Evolutionary conservation across 2,888 invertebrate species (phyloP).

Genomic region (Rhimphoctona megacephalus): DNA sequence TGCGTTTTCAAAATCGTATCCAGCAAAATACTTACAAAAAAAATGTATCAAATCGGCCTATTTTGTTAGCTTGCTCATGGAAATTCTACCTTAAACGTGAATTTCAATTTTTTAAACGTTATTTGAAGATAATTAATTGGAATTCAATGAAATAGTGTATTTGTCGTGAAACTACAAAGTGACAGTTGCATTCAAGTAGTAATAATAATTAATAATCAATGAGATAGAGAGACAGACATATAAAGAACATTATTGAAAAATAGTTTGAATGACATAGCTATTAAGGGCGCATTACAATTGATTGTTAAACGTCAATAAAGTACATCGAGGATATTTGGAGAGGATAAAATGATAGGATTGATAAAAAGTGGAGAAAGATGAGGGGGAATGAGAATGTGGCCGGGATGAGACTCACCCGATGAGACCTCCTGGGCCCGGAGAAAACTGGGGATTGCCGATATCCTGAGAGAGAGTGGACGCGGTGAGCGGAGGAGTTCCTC

Average conservation of each 20-base stretch:
- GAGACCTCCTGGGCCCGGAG: conserved; percentile 82
- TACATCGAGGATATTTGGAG: conserved; percentile 3
- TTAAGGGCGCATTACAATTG: conserved; percentile 45
- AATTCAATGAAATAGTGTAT: conserved; percentile 54
- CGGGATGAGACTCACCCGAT: conserved; percentile 83
- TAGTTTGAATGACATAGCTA: conserved; percentile 58
- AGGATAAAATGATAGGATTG: conserved; percentile 23
- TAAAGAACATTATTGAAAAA: conserved; percentile 31
- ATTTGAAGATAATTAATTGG: conserved; percentile 9
- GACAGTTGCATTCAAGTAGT: conserved; percentile 11
- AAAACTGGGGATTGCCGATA: conserved; percentile 83
- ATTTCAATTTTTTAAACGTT: neutral
- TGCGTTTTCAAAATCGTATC: no score
- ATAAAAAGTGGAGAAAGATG: conserved; percentile 61
- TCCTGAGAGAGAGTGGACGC: conserved; percentile 85
- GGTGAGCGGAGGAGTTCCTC: conserved; percentile 89
- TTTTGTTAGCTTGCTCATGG: no score
- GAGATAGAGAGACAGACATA: conserved; percentile 24
- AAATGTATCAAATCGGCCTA: no score
- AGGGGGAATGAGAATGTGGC: conserved; percentile 71
- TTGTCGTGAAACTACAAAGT: conserved; percentile 37
- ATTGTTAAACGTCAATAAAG: conserved; percentile 28
- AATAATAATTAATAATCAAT: conserved; percentile 32
- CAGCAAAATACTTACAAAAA: no score
- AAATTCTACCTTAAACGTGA: neutral